Conservation (phyloP, 2,888 invertebrate species). For the Calephelis perditalis region DNA sequence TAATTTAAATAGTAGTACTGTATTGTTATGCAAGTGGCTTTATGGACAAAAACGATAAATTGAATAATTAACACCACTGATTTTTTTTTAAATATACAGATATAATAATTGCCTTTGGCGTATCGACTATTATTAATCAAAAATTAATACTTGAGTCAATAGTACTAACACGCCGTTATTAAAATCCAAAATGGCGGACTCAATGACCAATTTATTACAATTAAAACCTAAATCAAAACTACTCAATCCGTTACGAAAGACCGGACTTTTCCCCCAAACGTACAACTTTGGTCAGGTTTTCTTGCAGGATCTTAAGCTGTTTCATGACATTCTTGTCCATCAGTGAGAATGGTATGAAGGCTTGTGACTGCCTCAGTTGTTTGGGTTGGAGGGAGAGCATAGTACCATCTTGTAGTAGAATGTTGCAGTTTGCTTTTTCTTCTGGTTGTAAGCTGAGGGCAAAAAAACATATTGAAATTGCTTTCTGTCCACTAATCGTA, state of each 20-base stretch:
- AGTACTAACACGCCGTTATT: neutral
- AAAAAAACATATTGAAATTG: neutral
- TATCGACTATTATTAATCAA: no score
- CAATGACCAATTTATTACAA: conserved; percentile 24
- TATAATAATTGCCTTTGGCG: no score
- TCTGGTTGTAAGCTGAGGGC: conserved; percentile 61
- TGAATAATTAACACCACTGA: no score
- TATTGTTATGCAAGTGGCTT: no score
- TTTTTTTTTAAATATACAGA: no score
- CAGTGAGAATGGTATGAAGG: conserved; percentile 62
- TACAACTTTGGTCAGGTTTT: conserved; percentile 67
- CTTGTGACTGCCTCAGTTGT: conserved; percentile 58
- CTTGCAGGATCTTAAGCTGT: conserved; percentile 71
- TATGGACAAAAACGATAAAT: no score
- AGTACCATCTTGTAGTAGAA: conserved; percentile 80
- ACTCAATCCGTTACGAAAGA: neutral
- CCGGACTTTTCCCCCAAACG: conserved; percentile 48
- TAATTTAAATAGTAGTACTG: no score
- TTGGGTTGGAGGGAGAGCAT: conserved; percentile 80
- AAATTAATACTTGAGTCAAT: neutral
- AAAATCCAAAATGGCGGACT: neutral
- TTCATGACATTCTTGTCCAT: conserved; percentile 58
- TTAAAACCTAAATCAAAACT: conserved; percentile 13
- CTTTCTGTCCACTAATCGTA: no score
- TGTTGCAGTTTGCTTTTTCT: conserved; percentile 81